Base-by-base conservation (phyloP, 2,113 vertebrate genomes). In the Brienomyrus longianalis region DNA sequence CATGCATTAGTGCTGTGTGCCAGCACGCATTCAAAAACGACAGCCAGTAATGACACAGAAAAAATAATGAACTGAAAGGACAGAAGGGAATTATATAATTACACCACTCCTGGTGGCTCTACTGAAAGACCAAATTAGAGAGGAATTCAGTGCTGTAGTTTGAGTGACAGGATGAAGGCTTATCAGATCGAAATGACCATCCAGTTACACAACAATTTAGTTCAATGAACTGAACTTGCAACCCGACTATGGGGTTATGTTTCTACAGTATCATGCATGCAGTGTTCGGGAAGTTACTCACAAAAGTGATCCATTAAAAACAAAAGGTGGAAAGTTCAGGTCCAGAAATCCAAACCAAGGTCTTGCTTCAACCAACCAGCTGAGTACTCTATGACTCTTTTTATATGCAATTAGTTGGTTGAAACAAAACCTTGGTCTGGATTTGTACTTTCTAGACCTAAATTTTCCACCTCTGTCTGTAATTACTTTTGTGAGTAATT, bases 1-100 rank as follows among this genome's bases (percentile, higher is more conserved):
- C 35, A 80, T 3, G 74, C 85, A 87, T 89, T 87, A 91, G 51
- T 10, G 10, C 52, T 54, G 56, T 31, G 47, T 52, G 59, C 77
- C 83, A 59, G 66, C 54, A 85, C 35, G 19, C 74, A 88, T 31
- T 70, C 31, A 90, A 21, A 15, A 86, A 45, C 51, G 11, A 86
- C 15, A 35, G 4, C 35, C 43, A 50, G 83, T 23, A 89, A 83
- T 39, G 27, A 52, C 27, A 77, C 52, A 11, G 62, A 13, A 70
- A 45, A 70, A 31, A 70, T 70, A 31, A 31, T 70, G 62, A 31
- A 31, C 62, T 70, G n/a, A 31, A 70, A 11, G n/a, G 62, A 70
- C 62, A 31, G 62, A 70, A 70, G 62, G 62, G 62, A 31, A 70
- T 70, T 70, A 70, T 70, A 70, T 70, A 70, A 70, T 70, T 70